Base-by-base conservation (phyloP, 2,888 invertebrate genomes). In the Drosophila histrio region DNA sequence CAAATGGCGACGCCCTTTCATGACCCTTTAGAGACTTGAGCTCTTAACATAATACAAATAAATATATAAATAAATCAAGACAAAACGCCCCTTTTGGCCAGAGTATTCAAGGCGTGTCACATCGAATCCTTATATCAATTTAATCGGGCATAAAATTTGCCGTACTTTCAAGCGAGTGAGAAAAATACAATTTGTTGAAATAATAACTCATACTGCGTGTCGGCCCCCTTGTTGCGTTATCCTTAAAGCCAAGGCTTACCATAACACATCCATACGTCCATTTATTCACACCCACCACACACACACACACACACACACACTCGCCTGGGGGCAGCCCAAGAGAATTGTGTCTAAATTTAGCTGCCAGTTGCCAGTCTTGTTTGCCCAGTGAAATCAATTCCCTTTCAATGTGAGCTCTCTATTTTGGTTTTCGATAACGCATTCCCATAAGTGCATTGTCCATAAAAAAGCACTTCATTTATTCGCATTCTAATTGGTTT, bases 81-180 rank as follows among this genome's bases (percentile, higher is more conserved):
- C 13, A 15, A 41, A 3, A 39, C 17, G 26, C 9, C 30, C 9
- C 30, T 17, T 17, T 17, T n/a, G 13, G 24, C 13, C 26, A 47
- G 11, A 13, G 9, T 19, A 41, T 24, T 21, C 9, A 17, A 30
- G 43, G 32, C 26, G 28, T 59, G 32, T 53, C 36, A 28, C 8
- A 43, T 22, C 15, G 49, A 8, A 26, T 19, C 21, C 38, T 36
- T 32, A 61, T 67, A 73, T 61, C 67, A 63, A 73, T 66, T 67
- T 72, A 81, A 81, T 81, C 67, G 74, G 47, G 70, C 66, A 73
- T 76, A 52, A 73, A 58, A 46, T 58, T 50, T 52, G 28, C 32
- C 39, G 9, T 24, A 50, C 13, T 57, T 38, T 28, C 11, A 22
- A 28, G 22, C 5, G 22, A 39, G 8, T n/a, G 8, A 13, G 17